A percentile compares a stretch with the other conserved stretches of the same genome.
These are phyloP conservation scores for Heliconius ismenius DNA, from an alignment of 2,888 invertebrate genomes.

Conservation along the genomic window DNA sequence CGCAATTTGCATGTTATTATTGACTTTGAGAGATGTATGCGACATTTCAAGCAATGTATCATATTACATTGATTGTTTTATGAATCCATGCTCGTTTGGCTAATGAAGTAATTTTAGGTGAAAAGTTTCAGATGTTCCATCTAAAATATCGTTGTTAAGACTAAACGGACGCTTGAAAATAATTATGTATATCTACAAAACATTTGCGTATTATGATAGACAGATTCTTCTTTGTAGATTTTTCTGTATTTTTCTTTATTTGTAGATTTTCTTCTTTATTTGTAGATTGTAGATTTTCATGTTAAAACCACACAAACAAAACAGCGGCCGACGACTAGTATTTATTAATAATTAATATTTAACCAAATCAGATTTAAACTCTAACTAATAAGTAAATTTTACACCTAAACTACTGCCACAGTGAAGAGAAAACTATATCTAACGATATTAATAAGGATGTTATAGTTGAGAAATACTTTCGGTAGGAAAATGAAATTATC, in stretches of 20 bases:
- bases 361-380: not conserved
- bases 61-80: conserved; percentile 46
- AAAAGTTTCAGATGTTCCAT: conserved; percentile 37
- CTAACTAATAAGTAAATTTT: not conserved
- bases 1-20: conserved; percentile 34
- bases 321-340: no score
- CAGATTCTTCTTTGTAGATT: no score
- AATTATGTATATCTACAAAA: no score
- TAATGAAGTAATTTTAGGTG: not conserved
- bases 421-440: conserved; percentile 48
- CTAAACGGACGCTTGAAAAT: no score
- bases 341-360: no score
- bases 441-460: conserved; percentile 30
- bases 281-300: no score
- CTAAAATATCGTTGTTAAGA: no score
- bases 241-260: no score
- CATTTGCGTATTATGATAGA: no score
- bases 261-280: no score
- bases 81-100: not conserved
- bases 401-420: conserved; percentile 19
- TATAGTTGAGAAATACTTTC: conserved; percentile 40
- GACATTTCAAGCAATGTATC: conserved; percentile 26
- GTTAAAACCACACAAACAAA: no score
- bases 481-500: conserved; percentile 57
- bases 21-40: conserved; percentile 23